Conservation (phyloP, 2,113 vertebrate genomes). For the Tiliqua scincoides region DNA sequence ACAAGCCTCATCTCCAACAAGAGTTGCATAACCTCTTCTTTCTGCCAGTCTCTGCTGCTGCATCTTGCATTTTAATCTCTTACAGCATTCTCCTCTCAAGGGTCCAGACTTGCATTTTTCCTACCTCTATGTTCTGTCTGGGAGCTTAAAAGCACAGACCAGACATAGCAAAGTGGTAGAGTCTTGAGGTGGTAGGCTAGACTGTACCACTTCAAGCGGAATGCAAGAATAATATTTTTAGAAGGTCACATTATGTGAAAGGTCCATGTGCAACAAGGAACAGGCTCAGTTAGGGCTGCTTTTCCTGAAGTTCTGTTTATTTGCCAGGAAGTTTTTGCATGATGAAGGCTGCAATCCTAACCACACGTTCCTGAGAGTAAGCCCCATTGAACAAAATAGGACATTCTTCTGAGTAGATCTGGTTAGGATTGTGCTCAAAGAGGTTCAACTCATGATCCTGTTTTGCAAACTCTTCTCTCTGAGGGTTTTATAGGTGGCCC, state of each 20-base stretch:
- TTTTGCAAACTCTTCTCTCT: neutral
- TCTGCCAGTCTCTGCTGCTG: constrained; percentile 1
- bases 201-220: neutral
- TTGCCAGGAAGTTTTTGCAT: no score
- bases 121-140: neutral
- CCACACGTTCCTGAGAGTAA: no score
- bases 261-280: no score
- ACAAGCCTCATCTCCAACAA: neutral
- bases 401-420: no score
- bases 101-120: neutral
- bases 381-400: no score
- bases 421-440: no score
- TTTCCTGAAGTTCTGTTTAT: no score
- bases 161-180: neutral
- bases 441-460: no score
- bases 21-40: constrained; percentile 13
- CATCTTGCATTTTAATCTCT: neutral
- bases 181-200: neutral
- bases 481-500: neutral
- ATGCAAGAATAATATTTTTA: neutral
- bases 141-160: neutral
- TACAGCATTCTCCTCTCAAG: neutral
- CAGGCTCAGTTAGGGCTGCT: no score
- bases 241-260: neutral
- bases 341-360: no score